phyloP scores from a whole-genome alignment of 2,797 vertebrate genomes.

The Brachyalestes nurse region DNA sequence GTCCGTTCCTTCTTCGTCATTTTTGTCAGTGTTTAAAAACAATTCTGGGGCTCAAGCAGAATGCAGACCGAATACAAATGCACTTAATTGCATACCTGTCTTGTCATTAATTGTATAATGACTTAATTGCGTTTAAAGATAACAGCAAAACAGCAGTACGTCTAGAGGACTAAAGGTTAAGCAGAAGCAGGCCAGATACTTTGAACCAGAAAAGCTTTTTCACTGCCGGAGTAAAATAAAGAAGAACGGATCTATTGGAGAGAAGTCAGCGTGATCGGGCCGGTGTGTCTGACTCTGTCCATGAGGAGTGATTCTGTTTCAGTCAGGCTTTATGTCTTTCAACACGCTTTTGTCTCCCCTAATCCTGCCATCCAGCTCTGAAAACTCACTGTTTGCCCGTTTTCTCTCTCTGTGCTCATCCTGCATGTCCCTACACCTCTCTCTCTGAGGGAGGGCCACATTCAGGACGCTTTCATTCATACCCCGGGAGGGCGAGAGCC shows the following conservation, averaged over 20 bases:
- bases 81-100: too few relatives aligned
- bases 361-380: constrained; percentile 58
- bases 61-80: background rate
- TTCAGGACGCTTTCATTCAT: constrained; percentile 39
- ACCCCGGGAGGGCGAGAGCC: constrained; percentile 14
- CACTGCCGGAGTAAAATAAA: constrained; percentile 19
- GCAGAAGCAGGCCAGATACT: background rate
- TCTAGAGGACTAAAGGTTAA: background rate
- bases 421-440: constrained; percentile 45
- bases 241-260: constrained; percentile 36
- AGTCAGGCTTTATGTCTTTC: constrained; percentile 60
- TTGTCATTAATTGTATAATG: too few relatives aligned
- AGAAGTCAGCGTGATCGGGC: constrained; percentile 46
- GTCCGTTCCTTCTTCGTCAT: too few relatives aligned
- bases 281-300: constrained; percentile 54
- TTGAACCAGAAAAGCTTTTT: constrained; percentile 21
- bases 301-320: constrained; percentile 61
- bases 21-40: too few relatives aligned
- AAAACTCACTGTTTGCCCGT: constrained; percentile 42
- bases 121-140: background rate
- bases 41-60: too few relatives aligned
- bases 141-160: background rate
- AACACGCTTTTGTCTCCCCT: constrained; percentile 58
- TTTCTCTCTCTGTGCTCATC: background rate
- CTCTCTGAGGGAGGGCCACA: constrained; percentile 37